Evolutionary conservation across 2,113 vertebrate species (phyloP), one percentile per base, ranked within the genome.

Genomic region (Proteles cristata): DNA sequence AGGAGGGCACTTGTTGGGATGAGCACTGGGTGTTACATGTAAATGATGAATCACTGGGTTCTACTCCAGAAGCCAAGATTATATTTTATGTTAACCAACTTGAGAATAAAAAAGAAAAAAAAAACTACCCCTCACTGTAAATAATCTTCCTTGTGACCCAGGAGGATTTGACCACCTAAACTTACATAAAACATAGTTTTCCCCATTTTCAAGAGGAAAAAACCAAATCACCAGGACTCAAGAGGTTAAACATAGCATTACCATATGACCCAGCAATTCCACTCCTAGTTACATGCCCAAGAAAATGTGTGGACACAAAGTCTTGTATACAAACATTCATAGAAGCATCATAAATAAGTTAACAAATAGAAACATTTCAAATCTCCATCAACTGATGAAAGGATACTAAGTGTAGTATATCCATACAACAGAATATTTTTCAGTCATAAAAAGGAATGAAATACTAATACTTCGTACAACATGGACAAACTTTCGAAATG

Each of bases 171-270:
- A 80, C 21, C n/a, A 93, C 39, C 7, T 83, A 26, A 48, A 35
- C n/a, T 39, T 95, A 53, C 16, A 17, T 23, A 53, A 71, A 85
- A 91, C 26, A 66, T 25, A 9, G 12, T 74, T 93, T 87, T 66
- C n/a, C 88, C 77, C 39, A 58, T 91, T 95, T 93, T 77, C 50
- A 89, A 95, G 73, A 85, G 28, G 33, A 93, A 66, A 28, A 93
- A 55, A 79, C 26, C 74, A 94, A 96, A 90, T 61, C 58, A 31
- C 11, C 71, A 50, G 15, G 43, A 14, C 35, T 89, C 68, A 53
- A 74, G 93, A 89, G 28, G n/a, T 53, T 92, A 65, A 82, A 86
- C 15, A 26, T 11, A 69, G 4, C 43, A 11, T 92, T 68, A 77
- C 26, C 23, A 65, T 7, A 25, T 45, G 76, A 25, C 26, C 39